Evolutionary conservation across 1,140 invertebrate genomes (phyloP).

Genomic region (Adelges cooleyi): DNA sequence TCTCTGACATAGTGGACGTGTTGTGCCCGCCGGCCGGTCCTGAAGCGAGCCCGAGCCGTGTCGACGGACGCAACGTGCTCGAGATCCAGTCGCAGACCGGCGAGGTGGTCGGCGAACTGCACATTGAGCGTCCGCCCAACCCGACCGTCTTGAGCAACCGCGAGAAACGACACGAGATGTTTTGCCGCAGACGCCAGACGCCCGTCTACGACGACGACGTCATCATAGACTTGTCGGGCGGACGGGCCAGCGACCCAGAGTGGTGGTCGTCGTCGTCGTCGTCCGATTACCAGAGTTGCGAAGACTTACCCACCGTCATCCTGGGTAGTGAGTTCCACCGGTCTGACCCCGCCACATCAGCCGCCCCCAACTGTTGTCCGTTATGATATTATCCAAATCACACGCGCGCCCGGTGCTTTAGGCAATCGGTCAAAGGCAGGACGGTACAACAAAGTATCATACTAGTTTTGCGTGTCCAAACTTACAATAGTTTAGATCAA

Average conservation of each 20-base stretch:
- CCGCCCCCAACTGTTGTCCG: neutral
- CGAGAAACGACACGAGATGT: neutral
- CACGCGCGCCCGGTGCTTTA: neutral
- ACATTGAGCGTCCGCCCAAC: neutral
- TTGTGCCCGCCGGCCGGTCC: neutral
- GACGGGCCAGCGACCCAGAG: neutral
- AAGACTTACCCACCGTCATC: neutral
- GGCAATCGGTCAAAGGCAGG: neutral
- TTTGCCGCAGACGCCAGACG: constrained; percentile 13
- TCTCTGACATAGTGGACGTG: constrained; percentile 3
- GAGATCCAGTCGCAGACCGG: constrained; percentile 20
- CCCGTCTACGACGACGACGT: constrained; percentile 4
- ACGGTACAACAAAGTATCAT: neutral
- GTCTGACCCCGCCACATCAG: neutral
- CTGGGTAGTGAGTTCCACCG: neutral
- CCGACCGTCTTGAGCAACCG: neutral
- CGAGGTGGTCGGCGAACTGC: constrained; percentile 14
- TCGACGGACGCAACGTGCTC: neutral
- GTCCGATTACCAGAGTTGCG: constrained; percentile 10
- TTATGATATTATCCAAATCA: neutral
- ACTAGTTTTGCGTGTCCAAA: neutral
- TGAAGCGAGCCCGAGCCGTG: no score
- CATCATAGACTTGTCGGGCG: neutral
- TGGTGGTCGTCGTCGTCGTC: neutral
- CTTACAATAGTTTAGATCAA: neutral